Evolutionary conservation across 2,113 vertebrate species (phyloP).

Genomic region (Aphyosemion australe): DNA sequence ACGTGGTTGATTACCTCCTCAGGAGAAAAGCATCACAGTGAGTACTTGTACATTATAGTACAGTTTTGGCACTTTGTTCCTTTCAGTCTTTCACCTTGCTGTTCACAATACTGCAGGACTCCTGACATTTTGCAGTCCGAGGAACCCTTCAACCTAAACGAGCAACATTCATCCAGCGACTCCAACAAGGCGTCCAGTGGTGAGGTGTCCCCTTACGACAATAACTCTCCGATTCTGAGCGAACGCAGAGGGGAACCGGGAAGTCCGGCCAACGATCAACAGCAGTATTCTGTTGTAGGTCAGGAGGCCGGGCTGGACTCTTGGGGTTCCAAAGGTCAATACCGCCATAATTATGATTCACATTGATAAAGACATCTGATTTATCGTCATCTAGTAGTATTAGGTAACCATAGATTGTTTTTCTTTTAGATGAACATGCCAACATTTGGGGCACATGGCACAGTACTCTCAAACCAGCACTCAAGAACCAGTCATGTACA

Average conservation of each 20-base stretch:
- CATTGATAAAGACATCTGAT: background rate
- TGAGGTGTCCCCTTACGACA: conserved; percentile 96
- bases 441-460: conserved; percentile 97
- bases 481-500: conserved; percentile 85
- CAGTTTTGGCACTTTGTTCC: background rate
- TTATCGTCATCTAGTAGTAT: background rate
- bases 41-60: conserved; percentile 19
- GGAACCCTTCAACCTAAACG: conserved; percentile 85
- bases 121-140: conserved; percentile 86
- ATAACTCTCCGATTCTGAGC: conserved; percentile 92
- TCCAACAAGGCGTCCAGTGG: conserved; percentile 94
- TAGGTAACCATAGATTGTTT: conserved; percentile 1
- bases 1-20: conserved; percentile 94
- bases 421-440: conserved; percentile 81
- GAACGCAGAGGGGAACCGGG: conserved; percentile 77
- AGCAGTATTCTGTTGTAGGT: conserved; percentile 80
- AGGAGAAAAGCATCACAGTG: conserved; percentile 94
- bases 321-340: conserved; percentile 82
- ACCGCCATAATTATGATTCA: background rate
- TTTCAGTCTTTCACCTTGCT: background rate
- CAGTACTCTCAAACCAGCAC: conserved; percentile 87
- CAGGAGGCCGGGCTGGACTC: conserved; percentile 79
- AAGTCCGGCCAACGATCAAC: conserved; percentile 76
- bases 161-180: conserved; percentile 90
- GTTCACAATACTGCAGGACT: conserved; percentile 78